These are phyloP conservation scores for Pseudomyrmex sp. DNA, from an alignment of 1,140 invertebrate genomes.

Conservation along the genomic window DNA sequence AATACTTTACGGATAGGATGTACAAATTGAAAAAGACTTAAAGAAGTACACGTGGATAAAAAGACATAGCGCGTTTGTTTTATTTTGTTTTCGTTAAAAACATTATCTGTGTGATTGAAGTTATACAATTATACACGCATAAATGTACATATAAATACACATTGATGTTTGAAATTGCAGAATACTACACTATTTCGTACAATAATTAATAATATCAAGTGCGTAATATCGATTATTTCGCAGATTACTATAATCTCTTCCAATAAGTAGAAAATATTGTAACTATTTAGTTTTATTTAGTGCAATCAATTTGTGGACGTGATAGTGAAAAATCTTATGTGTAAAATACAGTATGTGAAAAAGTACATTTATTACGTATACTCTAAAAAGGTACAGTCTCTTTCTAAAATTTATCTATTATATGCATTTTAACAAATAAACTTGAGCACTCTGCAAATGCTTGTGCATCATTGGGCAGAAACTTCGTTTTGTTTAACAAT, in stretches of 20 bases:
- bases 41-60: constrained; percentile 61
- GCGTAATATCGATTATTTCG: constrained; percentile 22
- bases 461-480: constrained; percentile 32
- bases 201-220: constrained; percentile 30
- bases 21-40: not conserved
- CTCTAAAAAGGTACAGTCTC: constrained; percentile 46
- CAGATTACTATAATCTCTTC: constrained; percentile 36
- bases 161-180: constrained; percentile 63
- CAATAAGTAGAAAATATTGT: constrained; percentile 26
- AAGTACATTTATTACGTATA: constrained; percentile 68
- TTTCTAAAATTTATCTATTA: constrained; percentile 20
- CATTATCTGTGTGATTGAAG: constrained; percentile 60
- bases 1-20: not conserved
- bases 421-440: constrained; percentile 39
- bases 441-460: constrained; percentile 47
- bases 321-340: constrained; percentile 68
- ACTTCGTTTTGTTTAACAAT: constrained; percentile 32
- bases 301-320: constrained; percentile 50
- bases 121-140: constrained; percentile 69
- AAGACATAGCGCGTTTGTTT: constrained; percentile 60
- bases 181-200: constrained; percentile 57
- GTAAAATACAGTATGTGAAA: constrained; percentile 69
- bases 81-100: constrained; percentile 72
- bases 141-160: constrained; percentile 65
- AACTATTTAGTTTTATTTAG: constrained; percentile 44